Evolutionary conservation across 2,888 invertebrate species (phyloP), one percentile per base, ranked within the genome.

Genomic region (Quadroppia sp.): DNA sequence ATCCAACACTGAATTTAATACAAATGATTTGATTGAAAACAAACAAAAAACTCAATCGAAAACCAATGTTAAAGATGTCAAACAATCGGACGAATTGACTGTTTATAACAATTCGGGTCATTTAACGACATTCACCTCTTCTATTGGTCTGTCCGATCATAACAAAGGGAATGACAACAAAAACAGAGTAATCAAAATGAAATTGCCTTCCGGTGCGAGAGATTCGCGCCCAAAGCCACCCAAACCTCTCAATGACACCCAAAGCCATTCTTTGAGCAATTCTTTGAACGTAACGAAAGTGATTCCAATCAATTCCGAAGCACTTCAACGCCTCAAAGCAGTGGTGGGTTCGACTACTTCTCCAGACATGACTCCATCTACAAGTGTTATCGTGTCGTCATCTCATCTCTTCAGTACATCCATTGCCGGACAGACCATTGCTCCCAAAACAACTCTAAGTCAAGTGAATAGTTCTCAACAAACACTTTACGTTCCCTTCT

Each of bases 311-410:
- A 61, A 61, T 28, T 32, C 61, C 13, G 61, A 61, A 61, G 61
- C 61, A 7, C 36, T 61, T 15, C 61, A 61, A 61, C 32, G 61
- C 6, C 36, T 61, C 30, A 61, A 61, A 61, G 61, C 61, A 28
- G 61, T 61, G 61, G 61, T 61, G 32, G 61, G 32, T 11, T 61
- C 61, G 23, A 61, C 61, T n/a, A 32, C 61, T 17, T 25, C 61
- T 11, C 61, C 15, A 61, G 61, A 61, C 15, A 61, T 36, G 36
- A 61, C 61, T 9, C 61, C 61, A 20, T 36, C 61, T 7, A 61
- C 61, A n/a, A 61, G 61, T 61, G 61, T 61, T 30, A 61, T 61
- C 23, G 61, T 61, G n/a, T 61, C 61, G 17, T 61, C 61, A n/a
- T 32, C 61, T 61, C 61, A 61, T 17, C 11, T 61, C 15, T 23